Conservation (phyloP, 2,113 vertebrate genomes). For the Philantomba maxwellii region DNA sequence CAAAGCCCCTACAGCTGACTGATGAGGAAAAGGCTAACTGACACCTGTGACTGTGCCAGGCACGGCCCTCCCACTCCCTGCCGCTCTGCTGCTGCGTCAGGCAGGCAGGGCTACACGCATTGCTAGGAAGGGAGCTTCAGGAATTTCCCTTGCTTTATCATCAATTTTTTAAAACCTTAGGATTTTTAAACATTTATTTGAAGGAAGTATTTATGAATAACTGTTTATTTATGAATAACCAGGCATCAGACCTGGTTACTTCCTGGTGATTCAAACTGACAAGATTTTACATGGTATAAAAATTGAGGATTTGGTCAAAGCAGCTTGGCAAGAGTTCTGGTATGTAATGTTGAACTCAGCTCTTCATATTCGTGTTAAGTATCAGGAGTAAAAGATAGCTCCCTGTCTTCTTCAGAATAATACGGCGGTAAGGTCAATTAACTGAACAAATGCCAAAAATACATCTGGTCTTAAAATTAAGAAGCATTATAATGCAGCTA, state of each 20-base stretch:
- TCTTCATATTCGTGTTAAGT: slow-evolving; percentile 36
- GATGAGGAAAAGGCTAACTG: slow-evolving; percentile 49
- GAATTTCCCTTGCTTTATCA: slow-evolving; percentile 51
- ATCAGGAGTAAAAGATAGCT: slow-evolving; percentile 49
- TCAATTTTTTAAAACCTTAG: slow-evolving; percentile 65
- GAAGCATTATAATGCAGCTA: slow-evolving; percentile 32
- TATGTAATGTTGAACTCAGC: slow-evolving; percentile 37
- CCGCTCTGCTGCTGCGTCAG: not conserved
- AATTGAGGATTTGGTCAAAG: slow-evolving; percentile 40
- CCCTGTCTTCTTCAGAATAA: slow-evolving; percentile 55
- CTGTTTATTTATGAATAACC: slow-evolving; percentile 1
- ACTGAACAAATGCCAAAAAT: slow-evolving; percentile 47
- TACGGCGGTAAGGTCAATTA: slow-evolving; percentile 56
- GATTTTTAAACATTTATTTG: slow-evolving; percentile 66
- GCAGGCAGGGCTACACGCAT: not conserved
- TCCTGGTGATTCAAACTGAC: slow-evolving; percentile 51
- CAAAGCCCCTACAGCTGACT: slow-evolving; percentile 24
- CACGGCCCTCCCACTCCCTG: not conserved
- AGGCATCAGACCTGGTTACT: slow-evolving; percentile 46
- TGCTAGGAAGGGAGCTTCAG: not conserved
- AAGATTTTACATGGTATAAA: slow-evolving; percentile 11
- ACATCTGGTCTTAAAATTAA: slow-evolving; percentile 59
- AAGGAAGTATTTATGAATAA: slow-evolving; percentile 62
- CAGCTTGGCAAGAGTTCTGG: slow-evolving; percentile 33
- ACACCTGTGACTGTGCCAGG: slow-evolving; percentile 38